These are phyloP conservation scores for Tolypeutes matacus DNA, from an alignment of 2,797 vertebrate genomes.

Conservation along the genomic window DNA sequence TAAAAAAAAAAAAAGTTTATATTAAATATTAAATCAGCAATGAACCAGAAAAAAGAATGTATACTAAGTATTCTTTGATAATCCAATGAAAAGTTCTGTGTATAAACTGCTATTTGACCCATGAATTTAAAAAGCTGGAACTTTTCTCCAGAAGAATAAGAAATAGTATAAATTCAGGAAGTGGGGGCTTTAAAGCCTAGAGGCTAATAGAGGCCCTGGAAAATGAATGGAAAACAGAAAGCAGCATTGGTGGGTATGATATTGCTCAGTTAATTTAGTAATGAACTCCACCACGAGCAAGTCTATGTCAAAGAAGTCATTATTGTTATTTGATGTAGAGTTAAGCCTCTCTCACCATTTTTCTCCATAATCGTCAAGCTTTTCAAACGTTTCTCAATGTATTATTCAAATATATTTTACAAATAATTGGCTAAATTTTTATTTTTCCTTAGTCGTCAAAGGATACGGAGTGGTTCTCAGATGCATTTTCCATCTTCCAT, in stretches of 20 bases:
- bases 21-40: not conserved
- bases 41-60: not conserved
- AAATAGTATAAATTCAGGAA: not conserved
- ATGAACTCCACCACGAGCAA: conserved; percentile 3
- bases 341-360: not conserved
- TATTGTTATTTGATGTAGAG: not conserved
- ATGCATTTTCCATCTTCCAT: not conserved
- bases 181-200: not conserved
- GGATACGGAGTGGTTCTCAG: not conserved
- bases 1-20: not conserved
- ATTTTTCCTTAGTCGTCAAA: not conserved
- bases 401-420: conserved; percentile 9
- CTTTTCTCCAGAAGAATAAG: not conserved
- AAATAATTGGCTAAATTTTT: not conserved
- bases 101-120: not conserved
- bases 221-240: not conserved
- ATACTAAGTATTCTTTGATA: not conserved
- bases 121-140: not conserved
- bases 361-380: not conserved
- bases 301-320: not conserved
- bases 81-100: not conserved
- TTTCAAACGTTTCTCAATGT: not conserved
- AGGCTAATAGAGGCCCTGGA: not conserved
- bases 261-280: not conserved
- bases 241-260: not conserved